Percentiles rank a stretch among this genome's conserved stretches.
These are phyloP conservation scores for Patiria miniata DNA, from an alignment of 35 echinoderm and acorn worm species.

Conservation along the genomic window DNA sequence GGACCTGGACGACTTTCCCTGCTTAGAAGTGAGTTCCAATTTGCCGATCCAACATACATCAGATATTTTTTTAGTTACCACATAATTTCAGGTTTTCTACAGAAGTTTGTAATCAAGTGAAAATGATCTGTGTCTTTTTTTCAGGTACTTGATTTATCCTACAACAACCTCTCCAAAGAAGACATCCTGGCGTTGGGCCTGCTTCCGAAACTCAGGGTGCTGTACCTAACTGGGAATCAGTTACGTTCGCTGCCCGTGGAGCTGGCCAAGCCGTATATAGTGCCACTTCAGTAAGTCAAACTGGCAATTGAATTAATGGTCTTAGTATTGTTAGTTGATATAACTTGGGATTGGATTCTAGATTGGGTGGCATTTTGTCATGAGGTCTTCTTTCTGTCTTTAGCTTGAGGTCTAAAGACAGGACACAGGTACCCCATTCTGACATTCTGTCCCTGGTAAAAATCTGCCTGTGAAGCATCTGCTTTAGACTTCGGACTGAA, in stretches of 20 bases:
- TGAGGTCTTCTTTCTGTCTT: too few species aligned
- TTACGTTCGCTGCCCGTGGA: constrained; percentile 71
- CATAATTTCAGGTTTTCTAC: background rate
- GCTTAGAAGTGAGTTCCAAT: constrained; percentile 78
- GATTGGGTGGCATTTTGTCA: too few species aligned
- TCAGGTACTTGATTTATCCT: constrained; percentile 92
- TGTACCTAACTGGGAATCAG: constrained; percentile 88
- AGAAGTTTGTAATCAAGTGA: background rate
- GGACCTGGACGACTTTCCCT: constrained; percentile 84
- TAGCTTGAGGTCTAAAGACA: too few species aligned
- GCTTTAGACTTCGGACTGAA: background rate
- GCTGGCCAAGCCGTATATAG: constrained; percentile 59
- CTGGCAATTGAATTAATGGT: too few species aligned
- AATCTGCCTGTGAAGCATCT: too few species aligned
- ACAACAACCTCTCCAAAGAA: constrained; percentile 95
- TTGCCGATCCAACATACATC: too few species aligned
- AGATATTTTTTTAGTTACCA: background rate
- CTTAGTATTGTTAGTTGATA: too few species aligned
- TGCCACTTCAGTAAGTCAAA: constrained; percentile 59
- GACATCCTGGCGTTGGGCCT: constrained; percentile 77
- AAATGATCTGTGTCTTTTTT: background rate
- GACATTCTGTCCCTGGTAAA: too few species aligned
- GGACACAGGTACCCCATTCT: background rate
- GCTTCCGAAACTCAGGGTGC: constrained; percentile 71
- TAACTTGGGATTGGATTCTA: too few species aligned